These are phyloP conservation scores for Palythoa grandis DNA, from an alignment of 92 coral and sea anemone species.

Conservation along the genomic window DNA sequence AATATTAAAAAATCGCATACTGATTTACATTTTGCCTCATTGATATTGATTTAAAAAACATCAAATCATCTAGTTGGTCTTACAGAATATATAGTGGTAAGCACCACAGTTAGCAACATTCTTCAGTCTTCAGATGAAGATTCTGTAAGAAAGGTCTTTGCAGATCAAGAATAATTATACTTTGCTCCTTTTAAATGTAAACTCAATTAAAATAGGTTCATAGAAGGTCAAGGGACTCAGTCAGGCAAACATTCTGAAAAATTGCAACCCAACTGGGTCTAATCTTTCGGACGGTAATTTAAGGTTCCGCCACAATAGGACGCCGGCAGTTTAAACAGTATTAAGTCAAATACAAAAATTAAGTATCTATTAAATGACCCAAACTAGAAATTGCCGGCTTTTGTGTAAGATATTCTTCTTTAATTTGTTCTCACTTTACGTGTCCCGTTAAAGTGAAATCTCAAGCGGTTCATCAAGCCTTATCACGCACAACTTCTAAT, in stretches of 20 bases:
- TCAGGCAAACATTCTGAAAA: conserved; percentile 1
- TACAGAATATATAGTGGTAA: too few relatives aligned
- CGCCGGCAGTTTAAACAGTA: neutral
- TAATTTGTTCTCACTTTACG: neutral
- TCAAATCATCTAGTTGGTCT: too few relatives aligned
- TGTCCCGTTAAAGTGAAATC: too few relatives aligned
- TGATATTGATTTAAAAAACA: too few relatives aligned
- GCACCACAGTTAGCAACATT: too few relatives aligned
- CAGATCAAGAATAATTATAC: neutral
- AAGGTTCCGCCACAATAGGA: neutral
- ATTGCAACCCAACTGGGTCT: conserved; percentile 1
- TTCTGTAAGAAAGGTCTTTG: neutral
- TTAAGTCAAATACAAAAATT: conserved; percentile 16
- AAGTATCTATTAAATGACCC: conserved; percentile 2
- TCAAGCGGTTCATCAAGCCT: too few relatives aligned
- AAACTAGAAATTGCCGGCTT: conserved; percentile 9
- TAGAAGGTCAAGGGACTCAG: neutral
- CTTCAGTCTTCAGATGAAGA: neutral
- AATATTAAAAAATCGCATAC: too few relatives aligned
- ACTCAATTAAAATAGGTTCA: neutral
- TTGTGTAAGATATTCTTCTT: neutral
- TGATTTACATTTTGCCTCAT: too few relatives aligned
- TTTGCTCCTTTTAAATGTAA: neutral
- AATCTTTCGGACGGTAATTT: neutral
- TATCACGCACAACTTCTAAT: too few relatives aligned